Evolutionary conservation across 2,113 vertebrate genomes (phyloP).

Genomic region (Chionodraco myersi): DNA sequence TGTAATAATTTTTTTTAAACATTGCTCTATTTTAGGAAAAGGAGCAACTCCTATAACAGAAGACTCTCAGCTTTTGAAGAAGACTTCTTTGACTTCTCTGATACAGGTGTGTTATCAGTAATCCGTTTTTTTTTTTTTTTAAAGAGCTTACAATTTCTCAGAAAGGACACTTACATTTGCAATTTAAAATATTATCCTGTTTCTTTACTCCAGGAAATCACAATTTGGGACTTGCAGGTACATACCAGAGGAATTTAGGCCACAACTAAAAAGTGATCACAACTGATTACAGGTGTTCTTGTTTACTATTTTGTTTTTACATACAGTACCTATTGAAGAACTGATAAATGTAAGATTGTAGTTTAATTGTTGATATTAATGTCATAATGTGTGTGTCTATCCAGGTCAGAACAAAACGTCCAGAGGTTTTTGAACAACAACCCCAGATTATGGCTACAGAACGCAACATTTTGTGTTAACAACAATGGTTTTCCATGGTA

Average conservation of each 20-base stretch:
- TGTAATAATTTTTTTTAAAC: not conserved
- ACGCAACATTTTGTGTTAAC: not conserved
- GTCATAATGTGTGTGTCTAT: not conserved
- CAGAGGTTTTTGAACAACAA: slow-evolving; percentile 17
- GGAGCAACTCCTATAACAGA: not conserved
- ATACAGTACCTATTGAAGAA: not conserved
- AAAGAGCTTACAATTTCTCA: not conserved
- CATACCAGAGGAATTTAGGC: slow-evolving; percentile 1
- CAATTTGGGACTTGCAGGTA: slow-evolving; percentile 12
- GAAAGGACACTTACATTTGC: not conserved
- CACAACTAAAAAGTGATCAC: slow-evolving; percentile 23
- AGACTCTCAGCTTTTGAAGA: slow-evolving; percentile 61
- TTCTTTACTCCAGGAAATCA: slow-evolving; percentile 16
- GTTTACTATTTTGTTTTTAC: slow-evolving; percentile 1
- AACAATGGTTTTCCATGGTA: not conserved
- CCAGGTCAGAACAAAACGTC: slow-evolving; percentile 43
- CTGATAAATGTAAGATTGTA: not conserved
- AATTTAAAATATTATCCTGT: slow-evolving; percentile 1
- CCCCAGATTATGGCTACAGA: slow-evolving; percentile 7
- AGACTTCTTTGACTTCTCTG: slow-evolving; percentile 74
- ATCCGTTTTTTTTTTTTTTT: not conserved
- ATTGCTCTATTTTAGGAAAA: slow-evolving; percentile 41
- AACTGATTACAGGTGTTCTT: slow-evolving; percentile 38
- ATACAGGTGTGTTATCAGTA: slow-evolving; percentile 46
- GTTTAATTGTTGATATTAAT: not conserved